Percentiles rank a stretch among this genome's conserved stretches.
Evolutionary conservation across 2,113 vertebrate genomes (phyloP).

Genomic region (Tyrannus savana): DNA sequence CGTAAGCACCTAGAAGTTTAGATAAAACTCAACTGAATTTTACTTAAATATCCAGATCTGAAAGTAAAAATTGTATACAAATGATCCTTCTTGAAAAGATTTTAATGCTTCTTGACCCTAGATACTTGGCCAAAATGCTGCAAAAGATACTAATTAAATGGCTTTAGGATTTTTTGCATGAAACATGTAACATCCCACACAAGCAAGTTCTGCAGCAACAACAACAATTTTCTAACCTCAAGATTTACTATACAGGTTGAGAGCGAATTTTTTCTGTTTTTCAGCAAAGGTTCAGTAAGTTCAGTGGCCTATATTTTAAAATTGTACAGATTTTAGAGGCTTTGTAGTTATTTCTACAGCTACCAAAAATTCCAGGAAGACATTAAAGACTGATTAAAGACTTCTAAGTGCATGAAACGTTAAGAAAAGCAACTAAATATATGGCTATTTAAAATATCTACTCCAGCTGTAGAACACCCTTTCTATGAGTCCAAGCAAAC

Average conservation of each 20-base stretch:
- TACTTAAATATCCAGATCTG: background rate
- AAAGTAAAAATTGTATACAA: background rate
- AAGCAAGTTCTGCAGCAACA: background rate
- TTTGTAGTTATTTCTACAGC: background rate
- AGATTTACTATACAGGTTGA: background rate
- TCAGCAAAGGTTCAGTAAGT: background rate
- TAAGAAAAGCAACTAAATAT: background rate
- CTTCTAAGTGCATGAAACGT: background rate
- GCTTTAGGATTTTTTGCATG: background rate
- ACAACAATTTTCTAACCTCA: background rate
- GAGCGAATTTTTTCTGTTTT: background rate
- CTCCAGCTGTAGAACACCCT: background rate
- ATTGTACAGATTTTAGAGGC: background rate
- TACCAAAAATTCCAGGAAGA: background rate
- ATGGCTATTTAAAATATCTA: background rate
- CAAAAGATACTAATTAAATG: background rate
- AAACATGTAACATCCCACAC: background rate
- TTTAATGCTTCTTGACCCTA: background rate
- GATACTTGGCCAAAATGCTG: background rate
- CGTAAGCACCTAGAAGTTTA: background rate
- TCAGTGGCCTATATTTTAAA: background rate
- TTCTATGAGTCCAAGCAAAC: background rate
- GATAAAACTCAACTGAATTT: background rate
- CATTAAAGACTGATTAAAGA: background rate
- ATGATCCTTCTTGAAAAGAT: background rate